These are phyloP conservation scores for Pyrocephalus nanus DNA, from an alignment of 2,797 vertebrate species.

Conservation along the genomic window DNA sequence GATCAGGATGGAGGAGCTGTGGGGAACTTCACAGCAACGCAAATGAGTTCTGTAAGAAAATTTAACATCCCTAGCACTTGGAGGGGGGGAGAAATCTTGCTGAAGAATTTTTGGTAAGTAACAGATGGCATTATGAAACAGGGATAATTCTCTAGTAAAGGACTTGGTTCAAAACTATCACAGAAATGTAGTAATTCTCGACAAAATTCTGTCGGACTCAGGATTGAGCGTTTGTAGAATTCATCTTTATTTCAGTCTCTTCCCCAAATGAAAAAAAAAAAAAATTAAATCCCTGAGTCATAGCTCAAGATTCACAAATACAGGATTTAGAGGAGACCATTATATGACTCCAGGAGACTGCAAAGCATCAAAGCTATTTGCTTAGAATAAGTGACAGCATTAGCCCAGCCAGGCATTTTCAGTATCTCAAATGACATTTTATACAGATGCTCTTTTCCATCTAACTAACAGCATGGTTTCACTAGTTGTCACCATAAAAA, in stretches of 20 bases:
- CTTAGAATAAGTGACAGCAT: background rate
- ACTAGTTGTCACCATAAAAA: background rate
- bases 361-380: background rate
- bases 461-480: background rate
- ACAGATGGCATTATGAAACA: background rate
- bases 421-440: background rate
- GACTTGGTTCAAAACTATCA: background rate
- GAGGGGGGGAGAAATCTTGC: accelerated
- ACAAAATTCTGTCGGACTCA: background rate
- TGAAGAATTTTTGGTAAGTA: background rate
- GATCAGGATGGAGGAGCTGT: background rate
- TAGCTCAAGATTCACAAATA: background rate
- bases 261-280: background rate
- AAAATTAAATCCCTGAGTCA: background rate
- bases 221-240: background rate
- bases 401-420: background rate
- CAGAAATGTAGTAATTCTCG: background rate
- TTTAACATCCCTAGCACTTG: background rate
- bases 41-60: background rate
- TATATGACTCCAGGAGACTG: background rate
- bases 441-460: background rate
- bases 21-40: background rate
- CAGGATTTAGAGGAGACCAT: background rate
- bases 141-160: background rate
- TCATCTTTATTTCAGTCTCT: background rate